A percentile compares a stretch with the other conserved stretches of the same genome.
Evolutionary conservation across 1,140 invertebrate species (phyloP).

Genomic region (Anagrus nilaparvatae): DNA sequence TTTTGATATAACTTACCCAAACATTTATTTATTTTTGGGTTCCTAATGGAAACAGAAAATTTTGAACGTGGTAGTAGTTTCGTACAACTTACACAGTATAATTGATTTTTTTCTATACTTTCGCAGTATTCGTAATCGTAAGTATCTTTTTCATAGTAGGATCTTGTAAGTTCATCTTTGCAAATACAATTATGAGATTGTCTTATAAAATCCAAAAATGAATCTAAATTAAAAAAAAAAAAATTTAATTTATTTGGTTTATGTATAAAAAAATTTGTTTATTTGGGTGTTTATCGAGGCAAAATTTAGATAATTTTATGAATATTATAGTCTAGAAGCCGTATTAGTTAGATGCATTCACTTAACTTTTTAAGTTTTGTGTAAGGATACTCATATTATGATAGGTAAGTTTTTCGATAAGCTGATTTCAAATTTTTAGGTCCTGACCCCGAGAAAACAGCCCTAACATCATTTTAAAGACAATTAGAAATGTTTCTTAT

Average conservation of each 20-base stretch:
- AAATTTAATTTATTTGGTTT: not conserved
- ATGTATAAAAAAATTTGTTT: not conserved
- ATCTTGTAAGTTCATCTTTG: constrained; percentile 10
- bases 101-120: constrained; percentile 14
- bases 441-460: no score
- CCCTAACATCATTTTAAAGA: no score
- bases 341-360: no score
- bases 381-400: no score
- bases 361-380: no score
- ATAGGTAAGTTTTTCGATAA: no score
- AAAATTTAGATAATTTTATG: no score
- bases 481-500: no score
- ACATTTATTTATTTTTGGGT: constrained; percentile 13
- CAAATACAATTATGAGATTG: constrained; percentile 22
- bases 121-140: constrained; percentile 20
- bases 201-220: constrained; percentile 25
- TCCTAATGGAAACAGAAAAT: constrained; percentile 28
- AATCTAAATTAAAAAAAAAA: constrained; percentile 18
- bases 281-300: no score
- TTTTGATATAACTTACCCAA: constrained; percentile 7
- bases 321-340: no score
- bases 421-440: no score
- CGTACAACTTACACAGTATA: constrained; percentile 22
- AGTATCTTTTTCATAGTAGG: constrained; percentile 10
- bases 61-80: constrained; percentile 20